Evolutionary conservation across 2,797 vertebrate species (phyloP), one percentile per base, ranked within the genome.

Genomic region (Muscicapa comitata): DNA sequence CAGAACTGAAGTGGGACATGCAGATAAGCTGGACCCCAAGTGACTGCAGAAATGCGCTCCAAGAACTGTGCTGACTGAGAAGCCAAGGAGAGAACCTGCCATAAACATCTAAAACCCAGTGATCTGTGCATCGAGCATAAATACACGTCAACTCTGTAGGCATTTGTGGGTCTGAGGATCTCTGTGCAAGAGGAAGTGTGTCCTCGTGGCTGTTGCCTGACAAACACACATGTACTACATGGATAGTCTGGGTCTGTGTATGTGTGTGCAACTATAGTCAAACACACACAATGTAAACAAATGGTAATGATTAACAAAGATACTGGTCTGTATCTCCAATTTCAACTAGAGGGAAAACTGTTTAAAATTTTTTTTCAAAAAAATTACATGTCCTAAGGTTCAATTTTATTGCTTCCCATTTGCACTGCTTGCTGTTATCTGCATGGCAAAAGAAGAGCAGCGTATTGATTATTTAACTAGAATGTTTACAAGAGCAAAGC

Each of bases 301-400:
- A 97, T 23, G 97, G 93, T 96, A 97, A 98, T 97, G 68, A 97
- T 97, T 97, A 97, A 96, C 95, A 93, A 93, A 96, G 96, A 92
- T 89, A 97, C 93, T 53, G 93, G 66, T 88, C 96, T 94, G 90
- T 93, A 97, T 96, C 93, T 88, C 85, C 88, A 96, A 94, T 92
- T 96, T 73, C 86, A 92, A 90, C 94, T 78, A 91, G 86, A 94
- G 47, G 65, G 80, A 97, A 97, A 95, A 92, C 3, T 37, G 71
- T 48, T 78, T 4, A 12, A 89, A 91, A 81, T 13, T 31, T 55
- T 21, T 9, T 26, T 45, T 20, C 1, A 2, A 40, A 75, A 38
- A 63, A 58, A 82, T 58, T 20, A 9, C 51, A 73, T 6, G 40
- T 74, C 66, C 54, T 0, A 8, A 93, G 82, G 75, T 94, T 92